Evolutionary conservation across 2,113 vertebrate genomes (phyloP).

Genomic region (Antigone vipio): DNA sequence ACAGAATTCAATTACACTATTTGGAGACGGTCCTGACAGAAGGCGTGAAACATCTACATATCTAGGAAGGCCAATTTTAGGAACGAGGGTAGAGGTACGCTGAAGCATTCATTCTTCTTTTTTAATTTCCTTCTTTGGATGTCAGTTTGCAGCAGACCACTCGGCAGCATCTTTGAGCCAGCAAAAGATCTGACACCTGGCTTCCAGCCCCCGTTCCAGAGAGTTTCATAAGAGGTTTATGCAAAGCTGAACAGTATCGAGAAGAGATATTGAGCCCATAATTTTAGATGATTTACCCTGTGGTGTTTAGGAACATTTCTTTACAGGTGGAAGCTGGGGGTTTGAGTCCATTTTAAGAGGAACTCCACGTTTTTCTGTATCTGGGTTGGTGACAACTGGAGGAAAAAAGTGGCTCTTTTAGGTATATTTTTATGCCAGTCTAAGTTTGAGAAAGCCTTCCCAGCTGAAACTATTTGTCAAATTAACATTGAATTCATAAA

Average conservation of each 20-base stretch:
- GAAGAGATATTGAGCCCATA: background rate
- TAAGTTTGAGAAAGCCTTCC: slow-evolving; percentile 15
- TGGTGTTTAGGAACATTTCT: background rate
- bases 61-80: slow-evolving; percentile 28
- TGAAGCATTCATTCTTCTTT: slow-evolving; percentile 65
- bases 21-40: slow-evolving; percentile 65
- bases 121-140: slow-evolving; percentile 64
- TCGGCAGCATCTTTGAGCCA: slow-evolving; percentile 39
- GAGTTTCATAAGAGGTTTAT: background rate
- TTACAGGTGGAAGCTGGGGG: background rate
- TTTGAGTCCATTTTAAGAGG: background rate
- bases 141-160: slow-evolving; percentile 46
- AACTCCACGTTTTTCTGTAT: background rate
- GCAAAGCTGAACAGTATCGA: background rate
- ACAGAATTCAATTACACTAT: slow-evolving; percentile 64
- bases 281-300: background rate
- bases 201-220: background rate
- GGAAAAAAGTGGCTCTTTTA: background rate
- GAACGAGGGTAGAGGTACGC: background rate
- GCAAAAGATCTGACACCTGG: slow-evolving; percentile 48
- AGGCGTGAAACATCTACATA: slow-evolving; percentile 36
- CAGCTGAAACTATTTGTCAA: slow-evolving; percentile 42
- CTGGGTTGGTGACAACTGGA: background rate
- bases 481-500: slow-evolving; percentile 58
- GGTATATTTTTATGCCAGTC: background rate